Evolutionary conservation across 2,888 invertebrate genomes (phyloP), one percentile per base, ranked within the genome.

Genomic region (Helicoverpa assulta): DNA sequence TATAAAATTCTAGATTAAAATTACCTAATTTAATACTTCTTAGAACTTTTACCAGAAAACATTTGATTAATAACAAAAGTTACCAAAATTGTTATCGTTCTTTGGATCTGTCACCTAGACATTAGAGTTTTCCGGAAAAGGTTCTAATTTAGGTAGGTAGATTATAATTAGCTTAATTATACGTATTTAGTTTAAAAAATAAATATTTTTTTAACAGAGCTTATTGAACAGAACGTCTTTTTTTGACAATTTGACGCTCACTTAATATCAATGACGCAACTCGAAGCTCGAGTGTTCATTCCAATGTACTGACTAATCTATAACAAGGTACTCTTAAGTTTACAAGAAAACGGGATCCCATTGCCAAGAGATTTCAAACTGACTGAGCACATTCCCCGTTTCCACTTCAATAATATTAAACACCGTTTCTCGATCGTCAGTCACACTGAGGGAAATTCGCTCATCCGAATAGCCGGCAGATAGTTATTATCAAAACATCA

Each of bases 401-500:
- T 92, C 90, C 90, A 89, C 89, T 86, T 86, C 87, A 86, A 73
- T 87, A 87, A 88, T 90, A 88, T 87, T 74, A 84, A 82, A 84
- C 85, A 86, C 75, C 86, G 84, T 81, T 78, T 86, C 79, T 73
- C 77, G 80, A 87, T 86, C 83, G 81, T 80, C 73, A 85, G 81
- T 73, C 78, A 70, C 81, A 84, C 78, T 77, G 86, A 85, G 84
- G 89, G 85, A 86, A 80, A 90, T 73, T 85, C 90, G 83, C 85
- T 93, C 92, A 92, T 88, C 90, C 89, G 91, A 82, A 92, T 85
- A 90, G 75, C 92, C 91, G 87, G 87, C 75, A 84, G 93, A 94
- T 94, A 94, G 74, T 87, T 82, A 70, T 89, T 91, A 92, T 92
- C 92, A 81, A 85, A 86, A 84, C 84, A 86, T 87, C 87, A 87